Percentiles rank a stretch among this genome's conserved stretches.
These are phyloP conservation scores for Pemphigus obesinymphae DNA, from an alignment of 1,140 invertebrate genomes.

Conservation along the genomic window DNA sequence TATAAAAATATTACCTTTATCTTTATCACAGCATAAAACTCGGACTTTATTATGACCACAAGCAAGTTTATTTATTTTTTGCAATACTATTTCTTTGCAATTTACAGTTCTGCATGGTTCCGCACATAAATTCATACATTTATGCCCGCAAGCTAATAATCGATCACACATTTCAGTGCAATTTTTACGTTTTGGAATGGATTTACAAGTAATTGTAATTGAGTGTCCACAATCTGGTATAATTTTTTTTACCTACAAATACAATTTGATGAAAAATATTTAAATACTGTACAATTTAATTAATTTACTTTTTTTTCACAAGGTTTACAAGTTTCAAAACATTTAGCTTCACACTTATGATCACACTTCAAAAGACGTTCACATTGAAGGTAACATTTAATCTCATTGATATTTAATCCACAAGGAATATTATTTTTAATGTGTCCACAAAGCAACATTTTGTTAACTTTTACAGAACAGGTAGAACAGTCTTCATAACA, in stretches of 20 bases:
- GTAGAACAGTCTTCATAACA: constrained; percentile 54
- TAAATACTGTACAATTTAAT: no score
- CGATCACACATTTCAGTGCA: neutral
- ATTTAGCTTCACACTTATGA: constrained; percentile 25
- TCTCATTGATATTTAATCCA: neutral
- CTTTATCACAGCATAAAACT: constrained; percentile 18
- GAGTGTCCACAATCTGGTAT: constrained; percentile 19
- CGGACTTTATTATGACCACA: constrained; percentile 42
- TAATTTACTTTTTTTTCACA: neutral
- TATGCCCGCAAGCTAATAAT: neutral
- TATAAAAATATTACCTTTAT: constrained; percentile 20
- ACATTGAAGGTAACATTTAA: neutral
- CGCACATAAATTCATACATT: neutral
- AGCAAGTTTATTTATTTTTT: neutral
- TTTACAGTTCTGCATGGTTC: neutral
- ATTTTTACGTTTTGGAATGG: neutral
- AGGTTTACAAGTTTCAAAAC: neutral
- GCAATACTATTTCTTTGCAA: neutral
- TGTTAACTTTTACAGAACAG: constrained; percentile 1
- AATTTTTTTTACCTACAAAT: constrained; percentile 1
- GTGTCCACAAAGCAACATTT: neutral
- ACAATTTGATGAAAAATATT: neutral
- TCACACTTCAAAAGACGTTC: neutral
- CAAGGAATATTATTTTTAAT: neutral
- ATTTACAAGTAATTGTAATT: neutral